Evolutionary conservation across 2,888 invertebrate genomes (phyloP), one percentile per base, ranked within the genome.

Genomic region (Alloplasta piceator): DNA sequence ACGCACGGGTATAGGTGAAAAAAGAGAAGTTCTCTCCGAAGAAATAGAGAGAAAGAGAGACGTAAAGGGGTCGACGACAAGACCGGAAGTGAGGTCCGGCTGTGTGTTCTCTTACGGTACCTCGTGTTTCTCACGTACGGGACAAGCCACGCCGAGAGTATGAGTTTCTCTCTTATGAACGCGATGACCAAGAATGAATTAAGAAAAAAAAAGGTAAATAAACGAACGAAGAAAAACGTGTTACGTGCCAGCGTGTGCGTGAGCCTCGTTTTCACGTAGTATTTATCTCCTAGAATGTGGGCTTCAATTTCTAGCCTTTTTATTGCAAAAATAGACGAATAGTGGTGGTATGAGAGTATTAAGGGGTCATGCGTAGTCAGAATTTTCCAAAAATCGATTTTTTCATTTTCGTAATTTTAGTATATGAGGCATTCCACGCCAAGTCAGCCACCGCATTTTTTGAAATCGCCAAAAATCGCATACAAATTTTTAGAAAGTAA

Each of bases 81-180:
- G 67, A 80, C 80, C 80, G 80, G 80, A 80, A 80, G 80, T 77
- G 63, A 77, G 68, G 77, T 77, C 68, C 77, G 80, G 68, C 14
- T 70, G 63, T 50, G 63, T 60, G 64, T 70, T 78, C 71, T 76
- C 55, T 83, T 81, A 81, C 83, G 83, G 83, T 83, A 83, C 61
- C 72, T 63, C 72, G 75, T 64, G 73, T 26, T 83, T 75, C 16
- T 60, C 75, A 78, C 83, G 81, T 83, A 78, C 61, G 38, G 10
- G 66, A 7, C 48, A 39, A 70, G 48, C 39, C 66, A 43, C 66
- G 61, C 26, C 26, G 26, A 26, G 26, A 26, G 26, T 26, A 26
- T 26, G 26, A 26, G 26, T 26, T 26, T 26, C 26, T 26, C 26
- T 26, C 68, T 66, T 39, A 43, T 58, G 41, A 38, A 38, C 58